Base-by-base conservation (phyloP, 2,797 vertebrate species). In the Rhadinocentrus ornatus region DNA sequence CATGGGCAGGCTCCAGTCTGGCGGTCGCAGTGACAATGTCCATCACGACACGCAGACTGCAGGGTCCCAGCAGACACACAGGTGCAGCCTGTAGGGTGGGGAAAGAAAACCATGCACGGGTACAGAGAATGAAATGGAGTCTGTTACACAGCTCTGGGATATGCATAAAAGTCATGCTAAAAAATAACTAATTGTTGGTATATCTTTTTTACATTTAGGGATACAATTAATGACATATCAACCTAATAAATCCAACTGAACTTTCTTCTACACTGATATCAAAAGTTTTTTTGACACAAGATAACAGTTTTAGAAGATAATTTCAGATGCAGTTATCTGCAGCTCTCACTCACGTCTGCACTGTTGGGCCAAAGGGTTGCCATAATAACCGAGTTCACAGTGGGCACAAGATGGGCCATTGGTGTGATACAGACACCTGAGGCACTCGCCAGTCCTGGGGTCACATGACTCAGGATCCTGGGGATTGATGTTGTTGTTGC, bases 341-440 rank as follows among this genome's bases (percentile, higher is more conserved):
- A 4, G 3, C 44, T 41, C 9, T 54, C 29, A 93, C 96, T 95
- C 86, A 97, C 93, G 88, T 70, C 93, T 94, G 91, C 96, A 98
- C 91, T 95, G 88, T 20, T 94, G 89, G 73, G 75, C 67, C 72
- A 96, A 78, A 6, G 96, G 95, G 5, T 93, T 96, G 88, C 96
- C 96, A 0, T 94, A 96, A 88, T 96, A 96, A 73, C 96, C 96
- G 0, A 75, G 78, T 75, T 92, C 93, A 69, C 96, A 97, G 55
- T 88, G 86, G 4, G 84, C 86, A 9, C 95, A 98, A 83, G 69
- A 85, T 0, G 86, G 82, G 0, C 96, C 96, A 0, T 93, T 83
- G 0, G 96, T 97, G 90, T 97, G 81, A 87, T 96, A 93, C 46
- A 96, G 92, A 69, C 95, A 97, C 80, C 81, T 92, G 29, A 96